Conservation (phyloP, 2,797 vertebrate genomes). For the Parauchenoglanis ngamensis region DNA sequence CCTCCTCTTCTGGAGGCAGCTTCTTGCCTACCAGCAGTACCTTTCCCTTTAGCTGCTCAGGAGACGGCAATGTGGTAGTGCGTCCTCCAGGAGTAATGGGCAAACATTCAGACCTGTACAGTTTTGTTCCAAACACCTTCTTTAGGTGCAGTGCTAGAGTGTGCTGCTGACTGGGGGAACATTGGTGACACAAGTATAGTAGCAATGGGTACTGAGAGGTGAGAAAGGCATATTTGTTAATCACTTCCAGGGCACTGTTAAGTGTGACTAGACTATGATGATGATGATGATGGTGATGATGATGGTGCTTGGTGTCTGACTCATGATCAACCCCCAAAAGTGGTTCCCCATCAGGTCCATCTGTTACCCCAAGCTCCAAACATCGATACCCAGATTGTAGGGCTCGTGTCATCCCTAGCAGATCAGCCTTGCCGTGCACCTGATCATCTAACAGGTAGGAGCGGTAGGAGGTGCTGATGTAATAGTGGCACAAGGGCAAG, state of each 20-base stretch:
- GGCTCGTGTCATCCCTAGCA: conserved; percentile 88
- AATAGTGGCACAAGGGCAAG: conserved; percentile 94
- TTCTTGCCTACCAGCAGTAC: conserved; percentile 93
- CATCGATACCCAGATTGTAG: conserved; percentile 91
- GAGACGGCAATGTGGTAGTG: conserved; percentile 82
- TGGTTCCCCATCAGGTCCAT: conserved; percentile 91
- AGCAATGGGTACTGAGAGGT: conserved; percentile 91
- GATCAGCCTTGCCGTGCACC: conserved; percentile 88
- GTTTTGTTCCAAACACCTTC: conserved; percentile 85
- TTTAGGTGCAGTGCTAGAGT: conserved; percentile 87
- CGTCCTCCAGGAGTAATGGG: conserved; percentile 73
- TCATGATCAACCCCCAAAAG: conserved; percentile 88
- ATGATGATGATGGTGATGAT: conserved; percentile 74
- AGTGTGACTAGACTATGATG: conserved; percentile 79
- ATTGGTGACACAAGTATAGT: conserved; percentile 91
- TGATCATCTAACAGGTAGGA: conserved; percentile 95
- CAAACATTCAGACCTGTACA: conserved; percentile 82
- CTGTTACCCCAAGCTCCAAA: conserved; percentile 91
- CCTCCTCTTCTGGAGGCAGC: conserved; percentile 76
- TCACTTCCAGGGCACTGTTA: conserved; percentile 87
- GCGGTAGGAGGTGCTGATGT: conserved; percentile 94
- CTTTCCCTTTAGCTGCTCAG: conserved; percentile 88
- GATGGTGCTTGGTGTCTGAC: conserved; percentile 70
- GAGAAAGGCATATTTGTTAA: conserved; percentile 91
- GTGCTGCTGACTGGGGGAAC: conserved; percentile 87